Evolutionary conservation across 2,113 vertebrate genomes (phyloP).

Genomic region (Thymallus thymallus): DNA sequence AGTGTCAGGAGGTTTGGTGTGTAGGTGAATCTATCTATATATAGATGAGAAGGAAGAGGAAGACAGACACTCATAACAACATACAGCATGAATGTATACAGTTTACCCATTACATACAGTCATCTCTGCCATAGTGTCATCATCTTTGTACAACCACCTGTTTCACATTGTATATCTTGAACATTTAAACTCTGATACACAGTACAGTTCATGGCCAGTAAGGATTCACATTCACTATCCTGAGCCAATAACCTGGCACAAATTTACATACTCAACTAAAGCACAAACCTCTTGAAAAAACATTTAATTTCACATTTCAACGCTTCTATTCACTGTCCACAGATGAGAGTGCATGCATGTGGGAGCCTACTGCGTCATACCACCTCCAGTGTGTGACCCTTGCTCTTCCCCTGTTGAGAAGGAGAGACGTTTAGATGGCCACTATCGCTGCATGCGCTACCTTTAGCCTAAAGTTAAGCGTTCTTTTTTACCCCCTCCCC

Average conservation of each 20-base stretch:
- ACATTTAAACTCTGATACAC: too few relatives aligned
- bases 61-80: background rate
- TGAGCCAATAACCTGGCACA: too few relatives aligned
- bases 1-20: too few relatives aligned
- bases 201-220: too few relatives aligned
- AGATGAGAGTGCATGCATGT: background rate
- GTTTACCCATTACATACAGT: too few relatives aligned
- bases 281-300: background rate
- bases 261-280: background rate
- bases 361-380: slow-evolving; percentile 40
- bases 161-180: too few relatives aligned
- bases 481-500: slow-evolving; percentile 27
- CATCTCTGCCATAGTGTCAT: too few relatives aligned
- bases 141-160: too few relatives aligned
- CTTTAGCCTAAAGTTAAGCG: slow-evolving; percentile 50
- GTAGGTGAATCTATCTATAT: slow-evolving; percentile 48
- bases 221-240: too few relatives aligned
- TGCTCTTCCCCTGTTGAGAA: slow-evolving; percentile 47
- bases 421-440: background rate
- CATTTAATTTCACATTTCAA: too few relatives aligned
- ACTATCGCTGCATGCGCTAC: slow-evolving; percentile 45
- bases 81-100: background rate
- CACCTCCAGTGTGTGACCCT: slow-evolving; percentile 36
- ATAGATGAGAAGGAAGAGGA: slow-evolving; percentile 18
- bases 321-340: background rate